Conservation (phyloP, 2,888 invertebrate species). For the Andrena bicolor region DNA sequence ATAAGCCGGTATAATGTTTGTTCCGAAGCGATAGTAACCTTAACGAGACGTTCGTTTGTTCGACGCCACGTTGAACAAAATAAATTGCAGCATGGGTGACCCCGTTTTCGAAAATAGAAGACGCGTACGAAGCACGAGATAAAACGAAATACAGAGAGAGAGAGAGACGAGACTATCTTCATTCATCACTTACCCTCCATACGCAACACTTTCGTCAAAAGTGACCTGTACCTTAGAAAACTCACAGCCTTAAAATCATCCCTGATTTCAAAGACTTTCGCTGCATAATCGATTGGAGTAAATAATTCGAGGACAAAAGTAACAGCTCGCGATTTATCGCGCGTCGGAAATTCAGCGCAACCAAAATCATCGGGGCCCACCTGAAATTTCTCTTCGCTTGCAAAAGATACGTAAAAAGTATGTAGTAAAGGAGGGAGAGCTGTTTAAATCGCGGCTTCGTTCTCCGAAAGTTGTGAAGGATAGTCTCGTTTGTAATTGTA, state of each 20-base stretch:
- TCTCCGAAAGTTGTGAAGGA: slow-evolving; percentile 16
- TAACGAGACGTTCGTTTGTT: slow-evolving; percentile 44
- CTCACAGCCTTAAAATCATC: slow-evolving; percentile 13
- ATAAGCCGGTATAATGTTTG: slow-evolving; percentile 34
- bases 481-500: slow-evolving; percentile 44
- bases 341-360: not conserved
- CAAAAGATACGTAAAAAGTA: slow-evolving; percentile 4
- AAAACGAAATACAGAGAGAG: slow-evolving; percentile 2
- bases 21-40: slow-evolving; percentile 24
- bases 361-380: not conserved
- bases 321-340: not conserved
- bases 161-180: slow-evolving; percentile 52
- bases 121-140: slow-evolving; percentile 3
- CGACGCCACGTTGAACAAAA: slow-evolving; percentile 35
- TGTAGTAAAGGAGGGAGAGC: slow-evolving; percentile 13
- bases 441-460: not conserved
- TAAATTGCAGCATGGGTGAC: slow-evolving; percentile 21
- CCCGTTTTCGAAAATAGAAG: slow-evolving; percentile 3
- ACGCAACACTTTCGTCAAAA: slow-evolving; percentile 12
- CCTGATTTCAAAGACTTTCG: slow-evolving; percentile 5
- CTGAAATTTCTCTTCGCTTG: not conserved
- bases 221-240: not conserved
- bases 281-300: slow-evolving; percentile 21
- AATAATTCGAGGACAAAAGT: slow-evolving; percentile 18
- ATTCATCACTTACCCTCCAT: slow-evolving; percentile 16